Evolutionary conservation across 2,113 vertebrate genomes (phyloP).

Genomic region (Mesocricetus auratus): DNA sequence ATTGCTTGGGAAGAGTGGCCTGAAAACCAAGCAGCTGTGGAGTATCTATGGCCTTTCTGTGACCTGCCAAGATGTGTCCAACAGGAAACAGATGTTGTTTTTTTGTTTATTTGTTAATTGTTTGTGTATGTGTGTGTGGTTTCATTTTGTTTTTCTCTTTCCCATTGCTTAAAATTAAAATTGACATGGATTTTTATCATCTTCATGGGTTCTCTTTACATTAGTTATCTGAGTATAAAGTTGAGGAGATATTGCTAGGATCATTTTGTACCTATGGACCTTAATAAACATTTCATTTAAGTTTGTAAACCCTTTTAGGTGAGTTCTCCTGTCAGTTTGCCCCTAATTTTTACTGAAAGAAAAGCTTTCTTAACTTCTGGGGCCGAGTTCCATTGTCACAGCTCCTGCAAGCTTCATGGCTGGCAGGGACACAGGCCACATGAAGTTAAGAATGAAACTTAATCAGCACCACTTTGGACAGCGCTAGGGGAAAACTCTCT

Average conservation of each 20-base stretch:
- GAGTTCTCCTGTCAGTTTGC: not conserved
- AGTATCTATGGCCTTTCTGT: not conserved
- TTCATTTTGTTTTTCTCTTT: too few species aligned
- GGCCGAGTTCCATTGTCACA: not conserved
- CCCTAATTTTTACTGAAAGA: not conserved
- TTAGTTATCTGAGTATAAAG: not conserved
- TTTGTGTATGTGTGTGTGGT: not conserved
- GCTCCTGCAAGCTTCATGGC: not conserved
- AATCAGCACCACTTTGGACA: too few species aligned
- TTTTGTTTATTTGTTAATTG: not conserved
- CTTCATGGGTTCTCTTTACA: not conserved
- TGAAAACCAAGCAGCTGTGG: not conserved
- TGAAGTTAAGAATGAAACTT: too few species aligned
- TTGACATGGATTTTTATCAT: too few species aligned
- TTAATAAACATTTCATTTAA: not conserved
- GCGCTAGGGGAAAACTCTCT: too few species aligned
- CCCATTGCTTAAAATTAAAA: too few species aligned
- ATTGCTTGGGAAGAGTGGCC: not conserved
- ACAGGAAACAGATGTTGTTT: not conserved
- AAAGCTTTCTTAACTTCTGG: not conserved
- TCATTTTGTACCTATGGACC: not conserved
- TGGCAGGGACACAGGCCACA: not conserved
- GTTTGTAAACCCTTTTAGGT: not conserved
- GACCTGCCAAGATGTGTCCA: not conserved
- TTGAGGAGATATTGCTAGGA: not conserved